Percentiles rank a stretch among this genome's conserved stretches.
phyloP scores from a whole-genome alignment of 2,888 invertebrate genomes.

The Agrochola lota region DNA sequence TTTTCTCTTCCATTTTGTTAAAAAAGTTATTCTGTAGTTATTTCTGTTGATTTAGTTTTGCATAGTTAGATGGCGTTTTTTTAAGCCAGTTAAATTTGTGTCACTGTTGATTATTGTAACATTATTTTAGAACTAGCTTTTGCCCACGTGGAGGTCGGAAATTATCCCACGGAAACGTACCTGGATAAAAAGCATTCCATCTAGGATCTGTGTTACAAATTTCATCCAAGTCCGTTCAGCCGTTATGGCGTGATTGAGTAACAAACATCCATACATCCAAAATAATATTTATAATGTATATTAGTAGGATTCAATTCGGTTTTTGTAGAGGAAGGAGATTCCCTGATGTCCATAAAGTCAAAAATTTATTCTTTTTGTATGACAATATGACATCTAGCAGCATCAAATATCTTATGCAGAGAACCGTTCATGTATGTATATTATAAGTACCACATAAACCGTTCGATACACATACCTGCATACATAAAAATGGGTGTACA shows the following conservation, averaged over 20 bases:
- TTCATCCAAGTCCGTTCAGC: neutral
- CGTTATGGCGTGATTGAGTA: neutral
- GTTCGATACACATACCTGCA: neutral
- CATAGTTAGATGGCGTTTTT: neutral
- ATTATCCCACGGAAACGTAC: neutral
- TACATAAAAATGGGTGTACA: neutral
- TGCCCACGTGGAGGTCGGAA: neutral
- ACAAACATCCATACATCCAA: neutral
- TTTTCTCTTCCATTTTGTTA: too few relatives aligned
- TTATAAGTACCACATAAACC: constrained; percentile 15
- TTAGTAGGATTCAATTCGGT: neutral
- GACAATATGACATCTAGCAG: neutral
- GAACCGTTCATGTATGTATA: constrained; percentile 11
- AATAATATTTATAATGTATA: neutral
- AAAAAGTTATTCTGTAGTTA: neutral
- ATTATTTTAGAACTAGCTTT: neutral
- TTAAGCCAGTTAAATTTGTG: neutral
- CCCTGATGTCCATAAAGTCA: neutral
- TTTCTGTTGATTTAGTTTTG: neutral
- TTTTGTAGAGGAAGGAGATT: neutral
- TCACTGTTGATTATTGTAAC: neutral
- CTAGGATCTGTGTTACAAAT: neutral
- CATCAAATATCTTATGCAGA: constrained; percentile 6
- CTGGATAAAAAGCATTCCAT: neutral
- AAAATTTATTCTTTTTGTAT: neutral